Evolutionary conservation across 2,888 invertebrate species (phyloP).

Genomic region (Coecobrya sp.): DNA sequence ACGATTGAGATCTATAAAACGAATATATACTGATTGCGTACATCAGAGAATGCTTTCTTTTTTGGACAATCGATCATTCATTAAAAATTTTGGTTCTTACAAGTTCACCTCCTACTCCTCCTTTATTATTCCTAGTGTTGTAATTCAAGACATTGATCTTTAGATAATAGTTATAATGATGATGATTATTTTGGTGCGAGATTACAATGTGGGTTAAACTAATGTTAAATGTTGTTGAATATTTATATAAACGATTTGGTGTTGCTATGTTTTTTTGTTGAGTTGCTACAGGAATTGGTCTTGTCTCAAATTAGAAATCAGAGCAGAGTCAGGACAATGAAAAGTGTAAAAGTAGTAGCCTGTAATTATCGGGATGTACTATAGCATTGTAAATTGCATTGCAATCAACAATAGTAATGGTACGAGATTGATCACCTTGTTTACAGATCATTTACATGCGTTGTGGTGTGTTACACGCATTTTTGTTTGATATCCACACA

Average conservation of each 20-base stretch:
- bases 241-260: constrained; percentile 16
- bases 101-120: constrained; percentile 15
- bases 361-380: constrained; percentile 53
- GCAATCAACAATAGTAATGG: constrained; percentile 2
- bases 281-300: neutral
- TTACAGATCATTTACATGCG: constrained; percentile 57
- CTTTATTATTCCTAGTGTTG: neutral
- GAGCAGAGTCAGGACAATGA: neutral
- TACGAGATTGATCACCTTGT: constrained; percentile 51
- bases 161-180: constrained; percentile 22
- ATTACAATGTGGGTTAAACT: constrained; percentile 31
- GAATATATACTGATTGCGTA: neutral
- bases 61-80: constrained; percentile 14
- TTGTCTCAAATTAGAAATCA: constrained; percentile 10
- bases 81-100: neutral
- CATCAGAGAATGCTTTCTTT: neutral
- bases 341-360: constrained; percentile 28
- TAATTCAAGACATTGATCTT: constrained; percentile 18
- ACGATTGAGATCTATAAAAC: neutral
- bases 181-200: constrained; percentile 11
- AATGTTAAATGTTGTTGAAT: constrained; percentile 21
- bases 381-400: constrained; percentile 33
- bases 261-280: neutral
- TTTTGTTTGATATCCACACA: neutral
- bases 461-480: constrained; percentile 4